phyloP scores from a whole-genome alignment of 2,797 vertebrate genomes.

The Pseudochirops corinnae region DNA sequence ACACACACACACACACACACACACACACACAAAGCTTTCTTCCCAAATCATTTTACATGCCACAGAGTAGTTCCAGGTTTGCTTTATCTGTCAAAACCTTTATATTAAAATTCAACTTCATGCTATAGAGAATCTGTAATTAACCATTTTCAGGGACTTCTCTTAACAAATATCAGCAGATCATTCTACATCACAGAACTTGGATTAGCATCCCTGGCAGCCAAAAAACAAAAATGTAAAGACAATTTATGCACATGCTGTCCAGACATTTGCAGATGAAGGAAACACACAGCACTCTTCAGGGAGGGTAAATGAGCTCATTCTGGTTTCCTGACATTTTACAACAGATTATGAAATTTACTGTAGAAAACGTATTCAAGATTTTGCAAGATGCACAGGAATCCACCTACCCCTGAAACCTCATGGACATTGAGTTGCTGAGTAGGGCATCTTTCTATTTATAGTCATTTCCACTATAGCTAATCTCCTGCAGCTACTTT shows the following conservation, averaged over 20 bases:
- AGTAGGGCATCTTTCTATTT: conserved; percentile 1
- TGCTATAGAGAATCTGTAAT: conserved; percentile 20
- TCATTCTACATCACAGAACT: conserved; percentile 1
- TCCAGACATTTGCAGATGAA: conserved; percentile 6
- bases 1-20: too few relatives aligned
- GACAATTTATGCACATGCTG: conserved; percentile 22
- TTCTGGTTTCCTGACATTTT: background rate
- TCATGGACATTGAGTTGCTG: background rate
- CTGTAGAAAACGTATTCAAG: background rate
- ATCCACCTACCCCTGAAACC: background rate
- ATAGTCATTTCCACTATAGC: background rate
- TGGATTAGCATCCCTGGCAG: background rate
- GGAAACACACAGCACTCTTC: background rate
- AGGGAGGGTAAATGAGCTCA: background rate
- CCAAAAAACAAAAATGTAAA: conserved; percentile 11
- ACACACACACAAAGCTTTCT: background rate
- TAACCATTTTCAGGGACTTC: background rate
- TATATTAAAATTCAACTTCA: background rate
- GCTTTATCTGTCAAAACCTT: conserved; percentile 2
- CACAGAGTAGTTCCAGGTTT: conserved; percentile 14
- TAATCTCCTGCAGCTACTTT: background rate
- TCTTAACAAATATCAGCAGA: conserved; percentile 9
- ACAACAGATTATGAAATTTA: background rate
- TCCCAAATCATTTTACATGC: conserved; percentile 3
- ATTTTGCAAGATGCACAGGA: background rate